A percentile compares a stretch with the other conserved stretches of the same genome.
phyloP scores from a whole-genome alignment of 1,140 invertebrate species.

The Penaeus chinensis region DNA sequence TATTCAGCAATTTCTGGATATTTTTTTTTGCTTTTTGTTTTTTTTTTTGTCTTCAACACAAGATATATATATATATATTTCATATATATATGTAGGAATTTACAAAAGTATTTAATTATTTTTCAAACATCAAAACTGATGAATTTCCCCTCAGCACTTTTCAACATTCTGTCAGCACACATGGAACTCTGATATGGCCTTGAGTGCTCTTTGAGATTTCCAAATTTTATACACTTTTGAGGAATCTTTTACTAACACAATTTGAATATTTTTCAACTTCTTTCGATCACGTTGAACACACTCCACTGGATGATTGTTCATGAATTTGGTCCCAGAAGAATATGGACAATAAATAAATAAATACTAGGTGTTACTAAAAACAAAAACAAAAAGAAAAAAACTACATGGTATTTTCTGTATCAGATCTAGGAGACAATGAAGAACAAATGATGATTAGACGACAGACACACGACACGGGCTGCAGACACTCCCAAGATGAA shows the following conservation, averaged over 20 bases:
- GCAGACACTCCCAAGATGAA: slow-evolving; percentile 35
- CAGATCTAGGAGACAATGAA: slow-evolving; percentile 12
- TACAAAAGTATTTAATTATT: neutral
- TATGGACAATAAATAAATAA: slow-evolving; percentile 51
- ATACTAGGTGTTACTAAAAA: slow-evolving; percentile 29
- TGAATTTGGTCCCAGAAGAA: slow-evolving; percentile 51
- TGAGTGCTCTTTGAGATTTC: slow-evolving; percentile 29
- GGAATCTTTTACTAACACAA: neutral
- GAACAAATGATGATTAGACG: neutral
- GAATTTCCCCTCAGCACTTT: slow-evolving; percentile 32
- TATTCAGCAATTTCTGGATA: too few species aligned
- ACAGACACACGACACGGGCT: slow-evolving; percentile 25
- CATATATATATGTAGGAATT: too few species aligned
- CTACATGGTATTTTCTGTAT: slow-evolving; percentile 37
- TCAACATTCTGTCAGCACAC: slow-evolving; percentile 12
- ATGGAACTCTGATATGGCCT: slow-evolving; percentile 31
- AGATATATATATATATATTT: too few species aligned
- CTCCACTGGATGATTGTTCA: slow-evolving; percentile 26
- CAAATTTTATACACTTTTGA: neutral
- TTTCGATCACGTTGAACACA: slow-evolving; percentile 15
- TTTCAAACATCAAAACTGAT: slow-evolving; percentile 16
- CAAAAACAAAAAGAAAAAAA: slow-evolving; percentile 9
- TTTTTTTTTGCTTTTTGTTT: too few species aligned
- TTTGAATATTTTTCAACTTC: slow-evolving; percentile 19
- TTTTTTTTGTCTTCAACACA: too few species aligned